Percentiles rank a stretch among this genome's conserved stretches.
These are phyloP conservation scores for Champsocephalus gunnari DNA, from an alignment of 2,797 vertebrate species.

Conservation along the genomic window DNA sequence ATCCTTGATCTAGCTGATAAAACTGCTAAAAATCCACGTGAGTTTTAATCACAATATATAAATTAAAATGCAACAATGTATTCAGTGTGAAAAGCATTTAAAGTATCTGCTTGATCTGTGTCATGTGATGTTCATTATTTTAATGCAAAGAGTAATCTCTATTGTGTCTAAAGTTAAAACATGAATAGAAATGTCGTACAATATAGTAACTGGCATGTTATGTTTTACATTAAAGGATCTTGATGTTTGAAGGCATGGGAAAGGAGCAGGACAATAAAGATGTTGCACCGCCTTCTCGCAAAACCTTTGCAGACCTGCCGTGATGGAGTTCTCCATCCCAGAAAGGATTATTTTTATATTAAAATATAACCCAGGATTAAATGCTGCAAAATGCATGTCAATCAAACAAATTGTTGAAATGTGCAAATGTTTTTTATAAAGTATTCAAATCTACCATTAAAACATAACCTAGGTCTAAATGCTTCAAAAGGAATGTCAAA, in stretches of 20 bases:
- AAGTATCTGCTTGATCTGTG: background rate
- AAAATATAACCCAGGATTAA: background rate
- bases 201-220: background rate
- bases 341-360: background rate
- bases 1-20: background rate
- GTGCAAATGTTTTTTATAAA: background rate
- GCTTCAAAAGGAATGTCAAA: no score
- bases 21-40: background rate
- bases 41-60: background rate
- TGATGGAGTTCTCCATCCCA: conserved; percentile 48
- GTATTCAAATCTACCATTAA: background rate
- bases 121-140: background rate
- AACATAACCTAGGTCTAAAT: no score
- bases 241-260: conserved; percentile 88
- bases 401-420: background rate
- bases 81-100: background rate
- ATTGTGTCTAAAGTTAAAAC: background rate
- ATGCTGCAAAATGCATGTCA: background rate
- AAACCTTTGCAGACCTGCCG: conserved; percentile 86
- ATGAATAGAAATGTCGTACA: background rate
- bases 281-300: conserved; percentile 79
- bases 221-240: conserved; percentile 79
- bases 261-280: conserved; percentile 81
- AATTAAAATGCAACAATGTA: background rate
- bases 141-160: background rate